Base-by-base conservation (phyloP, 2,888 invertebrate genomes). In the Callinectes sapidus region DNA sequence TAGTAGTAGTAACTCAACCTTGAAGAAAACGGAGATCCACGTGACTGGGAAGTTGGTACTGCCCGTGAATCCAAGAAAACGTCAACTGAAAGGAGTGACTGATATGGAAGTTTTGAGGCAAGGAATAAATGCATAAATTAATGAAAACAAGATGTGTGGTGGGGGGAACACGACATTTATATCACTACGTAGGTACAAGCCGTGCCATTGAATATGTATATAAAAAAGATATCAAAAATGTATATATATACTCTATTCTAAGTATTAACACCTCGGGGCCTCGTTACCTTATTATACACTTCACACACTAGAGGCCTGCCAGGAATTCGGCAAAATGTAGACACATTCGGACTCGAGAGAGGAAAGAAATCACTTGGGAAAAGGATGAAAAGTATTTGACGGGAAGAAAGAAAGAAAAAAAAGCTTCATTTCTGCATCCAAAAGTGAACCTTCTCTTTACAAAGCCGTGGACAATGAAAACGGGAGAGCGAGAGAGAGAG, bases 221-320 rank as follows among this genome's bases (percentile, higher is more conserved):
- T 81, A 81, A 81, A 81, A 81, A 81, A 81, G 81, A 81, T 81
- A 81, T 81, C 71, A 81, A 81, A 81, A 81, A 81, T 81, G 81
- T 35, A 81, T 35, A 35, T 35, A 35, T 81, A 81, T 81, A 81
- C 61, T 61, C 61, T 81, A 81, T 81, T 71, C 71, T 71, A 71
- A n/a, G 28, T 71, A 71, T 71, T 71, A 71, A 71, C 71, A 71
- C 28, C 28, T n/a, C 23, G 28, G 28, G 6, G 61, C 61, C 61
- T 61, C 61, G 3, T 61, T 28, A n/a, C n/a, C 28, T 71, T 28
- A 71, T 71, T 28, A 71, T 28, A 71, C n/a, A 71, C n/a, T 48
- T 48, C 71, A n/a, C 13, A 71, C 71, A 71, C 10, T 13, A 28
- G 71, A 71, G 71, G 71, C 71, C n/a, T 23, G 71, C 28, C 71